Evolutionary conservation across 2,888 invertebrate species (phyloP).

Genomic region (Ligdia adustata): DNA sequence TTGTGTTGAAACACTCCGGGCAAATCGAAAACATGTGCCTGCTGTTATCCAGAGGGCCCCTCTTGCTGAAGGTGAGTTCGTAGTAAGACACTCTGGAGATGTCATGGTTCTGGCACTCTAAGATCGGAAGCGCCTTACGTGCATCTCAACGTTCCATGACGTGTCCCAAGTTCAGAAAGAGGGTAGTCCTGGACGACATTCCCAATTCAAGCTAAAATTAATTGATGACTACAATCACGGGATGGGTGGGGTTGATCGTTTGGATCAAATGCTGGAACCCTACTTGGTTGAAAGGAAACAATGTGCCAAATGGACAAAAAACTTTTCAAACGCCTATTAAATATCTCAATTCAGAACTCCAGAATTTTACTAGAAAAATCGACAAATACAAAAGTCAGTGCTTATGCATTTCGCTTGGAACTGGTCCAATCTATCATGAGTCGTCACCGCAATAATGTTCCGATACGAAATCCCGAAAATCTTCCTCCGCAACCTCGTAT

Average conservation of each 20-base stretch:
- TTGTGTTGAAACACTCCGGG: slow-evolving; percentile 25
- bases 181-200: slow-evolving; percentile 7
- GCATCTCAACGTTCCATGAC: slow-evolving; percentile 8
- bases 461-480: slow-evolving; percentile 3
- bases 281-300: slow-evolving; percentile 19
- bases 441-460: not conserved
- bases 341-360: slow-evolving; percentile 14
- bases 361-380: slow-evolving; percentile 13
- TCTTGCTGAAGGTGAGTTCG: slow-evolving; percentile 19
- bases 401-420: not conserved
- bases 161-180: slow-evolving; percentile 10
- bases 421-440: not conserved
- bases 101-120: slow-evolving; percentile 5
- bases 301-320: slow-evolving; percentile 15
- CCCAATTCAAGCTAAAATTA: slow-evolving; percentile 1
- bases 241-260: slow-evolving; percentile 21
- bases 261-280: slow-evolving; percentile 19
- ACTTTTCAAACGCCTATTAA: slow-evolving; percentile 18
- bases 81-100: slow-evolving; percentile 30
- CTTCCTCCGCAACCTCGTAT: not conserved
- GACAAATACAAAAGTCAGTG: not conserved
- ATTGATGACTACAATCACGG: slow-evolving; percentile 12
- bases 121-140: slow-evolving; percentile 12
- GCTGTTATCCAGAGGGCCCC: slow-evolving; percentile 14
- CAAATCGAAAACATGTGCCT: slow-evolving; percentile 14